Evolutionary conservation across 2,888 invertebrate species (phyloP).

Genomic region (Drosophila engyochracea): DNA sequence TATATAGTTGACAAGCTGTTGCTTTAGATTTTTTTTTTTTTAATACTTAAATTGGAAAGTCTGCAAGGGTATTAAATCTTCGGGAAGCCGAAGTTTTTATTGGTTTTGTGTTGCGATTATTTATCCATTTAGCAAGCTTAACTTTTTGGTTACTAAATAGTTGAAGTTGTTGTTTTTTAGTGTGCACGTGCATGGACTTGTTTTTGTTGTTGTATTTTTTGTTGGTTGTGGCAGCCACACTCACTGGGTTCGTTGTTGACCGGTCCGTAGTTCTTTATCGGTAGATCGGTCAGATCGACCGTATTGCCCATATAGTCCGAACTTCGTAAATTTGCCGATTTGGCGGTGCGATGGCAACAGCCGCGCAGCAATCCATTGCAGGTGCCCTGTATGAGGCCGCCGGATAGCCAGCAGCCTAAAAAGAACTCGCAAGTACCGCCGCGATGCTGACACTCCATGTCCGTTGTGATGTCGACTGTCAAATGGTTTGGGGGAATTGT

Average conservation of each 20-base stretch:
- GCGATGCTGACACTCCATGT: slow-evolving; percentile 85
- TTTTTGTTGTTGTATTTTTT: slow-evolving; percentile 29
- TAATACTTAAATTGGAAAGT: not conserved
- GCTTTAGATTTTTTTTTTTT: not conserved
- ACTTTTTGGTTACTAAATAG: slow-evolving; percentile 20
- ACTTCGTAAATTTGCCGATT: slow-evolving; percentile 88
- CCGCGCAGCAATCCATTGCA: slow-evolving; percentile 93
- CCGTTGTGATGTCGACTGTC: slow-evolving; percentile 84
- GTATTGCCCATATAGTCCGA: slow-evolving; percentile 88
- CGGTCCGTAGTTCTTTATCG: slow-evolving; percentile 89
- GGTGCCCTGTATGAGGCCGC: slow-evolving; percentile 93
- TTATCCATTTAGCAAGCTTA: slow-evolving; percentile 39
- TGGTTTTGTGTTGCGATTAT: not conserved
- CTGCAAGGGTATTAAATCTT: slow-evolving; percentile 24
- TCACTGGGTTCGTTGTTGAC: slow-evolving; percentile 93
- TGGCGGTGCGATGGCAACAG: slow-evolving; percentile 93
- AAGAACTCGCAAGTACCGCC: slow-evolving; percentile 96
- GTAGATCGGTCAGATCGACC: slow-evolving; percentile 87
- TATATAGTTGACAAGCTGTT: not conserved
- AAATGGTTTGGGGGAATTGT: slow-evolving; percentile 46
- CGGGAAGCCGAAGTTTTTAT: slow-evolving; percentile 4
- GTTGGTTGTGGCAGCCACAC: slow-evolving; percentile 83
- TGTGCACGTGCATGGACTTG: slow-evolving; percentile 71
- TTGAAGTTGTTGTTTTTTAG: slow-evolving; percentile 54
- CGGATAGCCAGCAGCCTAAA: slow-evolving; percentile 95